A percentile compares a stretch with the other conserved stretches of the same genome.
Conservation (phyloP, 2,113 vertebrate species). For the Xiphorhynchus elegans region DNA sequence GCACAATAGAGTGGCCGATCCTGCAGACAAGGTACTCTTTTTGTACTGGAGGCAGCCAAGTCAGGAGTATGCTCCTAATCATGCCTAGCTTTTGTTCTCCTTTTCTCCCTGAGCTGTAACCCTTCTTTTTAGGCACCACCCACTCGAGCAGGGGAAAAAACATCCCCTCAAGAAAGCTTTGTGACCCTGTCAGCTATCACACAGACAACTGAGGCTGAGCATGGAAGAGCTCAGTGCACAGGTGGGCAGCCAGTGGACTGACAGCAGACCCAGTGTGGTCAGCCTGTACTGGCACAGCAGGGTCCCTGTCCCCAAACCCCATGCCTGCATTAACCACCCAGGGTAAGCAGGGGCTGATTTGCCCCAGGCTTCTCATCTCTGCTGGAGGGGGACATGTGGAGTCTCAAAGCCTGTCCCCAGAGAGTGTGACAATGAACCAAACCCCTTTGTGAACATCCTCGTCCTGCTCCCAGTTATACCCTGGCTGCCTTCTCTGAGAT, state of each 20-base stretch:
- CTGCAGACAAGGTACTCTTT: neutral
- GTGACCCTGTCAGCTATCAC: neutral
- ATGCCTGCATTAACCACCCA: no score
- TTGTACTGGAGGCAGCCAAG: neutral
- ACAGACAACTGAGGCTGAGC: neutral
- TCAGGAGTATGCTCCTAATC: neutral
- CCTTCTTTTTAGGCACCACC: neutral
- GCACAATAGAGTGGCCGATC: neutral
- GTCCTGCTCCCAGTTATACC: fast-evolving
- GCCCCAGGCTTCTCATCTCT: neutral
- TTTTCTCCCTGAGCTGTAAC: neutral
- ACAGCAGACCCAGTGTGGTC: neutral
- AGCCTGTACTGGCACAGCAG: fast-evolving
- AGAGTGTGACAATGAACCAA: neutral
- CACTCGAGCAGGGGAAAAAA: fast-evolving
- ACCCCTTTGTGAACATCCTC: fast-evolving
- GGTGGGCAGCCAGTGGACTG: neutral
- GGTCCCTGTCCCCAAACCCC: neutral
- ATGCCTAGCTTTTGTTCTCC: neutral
- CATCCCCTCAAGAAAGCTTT: neutral
- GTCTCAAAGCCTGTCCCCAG: neutral
- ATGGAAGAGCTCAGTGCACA: neutral
- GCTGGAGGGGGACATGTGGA: fast-evolving
- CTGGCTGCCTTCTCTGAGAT: neutral
- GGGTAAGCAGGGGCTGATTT: neutral